phyloP scores from a whole-genome alignment of 2,113 vertebrate species.

The Panthera uncia region DNA sequence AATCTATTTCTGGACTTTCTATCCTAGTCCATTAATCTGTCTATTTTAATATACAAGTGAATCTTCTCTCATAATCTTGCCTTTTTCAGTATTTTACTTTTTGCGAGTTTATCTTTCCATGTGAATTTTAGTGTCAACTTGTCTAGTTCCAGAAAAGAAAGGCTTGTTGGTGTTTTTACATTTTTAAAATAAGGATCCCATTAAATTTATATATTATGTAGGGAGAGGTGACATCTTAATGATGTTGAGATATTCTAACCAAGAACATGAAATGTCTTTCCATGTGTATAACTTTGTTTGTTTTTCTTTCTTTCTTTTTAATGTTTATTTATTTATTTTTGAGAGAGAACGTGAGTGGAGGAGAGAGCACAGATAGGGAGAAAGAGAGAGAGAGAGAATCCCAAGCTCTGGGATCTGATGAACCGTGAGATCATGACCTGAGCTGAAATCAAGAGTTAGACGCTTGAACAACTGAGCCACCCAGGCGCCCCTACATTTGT shows the following conservation, averaged over 20 bases:
- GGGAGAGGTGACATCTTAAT: background rate
- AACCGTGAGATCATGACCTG: no score
- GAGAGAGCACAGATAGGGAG: no score
- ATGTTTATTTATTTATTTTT: no score
- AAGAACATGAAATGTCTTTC: background rate
- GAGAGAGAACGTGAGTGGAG: no score
- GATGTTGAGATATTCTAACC: background rate
- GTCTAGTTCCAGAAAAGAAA: background rate
- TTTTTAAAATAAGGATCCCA: background rate
- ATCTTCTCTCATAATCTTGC: background rate
- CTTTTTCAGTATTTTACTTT: background rate
- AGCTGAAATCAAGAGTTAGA: no score
- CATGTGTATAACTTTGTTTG: background rate
- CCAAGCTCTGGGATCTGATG: no score
- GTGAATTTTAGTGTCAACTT: background rate
- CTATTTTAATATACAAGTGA: background rate
- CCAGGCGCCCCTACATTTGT: background rate
- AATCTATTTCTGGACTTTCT: background rate
- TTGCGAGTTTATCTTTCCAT: background rate
- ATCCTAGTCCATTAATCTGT: background rate
- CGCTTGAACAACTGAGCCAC: no score
- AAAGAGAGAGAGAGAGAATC: no score
- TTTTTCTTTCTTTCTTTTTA: background rate
- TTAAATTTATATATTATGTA: background rate
- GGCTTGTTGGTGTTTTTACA: background rate